A percentile compares a stretch with the other conserved stretches of the same genome.
Conservation (phyloP, 1,140 invertebrate genomes). For the Aphis gossypii region DNA sequence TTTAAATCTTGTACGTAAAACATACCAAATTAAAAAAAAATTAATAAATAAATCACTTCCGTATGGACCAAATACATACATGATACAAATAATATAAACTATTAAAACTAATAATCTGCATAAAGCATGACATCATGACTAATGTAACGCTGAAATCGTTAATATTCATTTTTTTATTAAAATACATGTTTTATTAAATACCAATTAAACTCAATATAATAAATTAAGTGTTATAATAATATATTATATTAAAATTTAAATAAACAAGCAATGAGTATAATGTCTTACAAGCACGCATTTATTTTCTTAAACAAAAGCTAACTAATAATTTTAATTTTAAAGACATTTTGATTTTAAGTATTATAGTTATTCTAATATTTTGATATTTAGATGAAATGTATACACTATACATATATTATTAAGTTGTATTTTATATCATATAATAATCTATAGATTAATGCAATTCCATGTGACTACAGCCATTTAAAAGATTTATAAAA, state of each 20-base stretch:
- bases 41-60: no score
- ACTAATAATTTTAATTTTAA: background rate
- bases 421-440: background rate
- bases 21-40: background rate
- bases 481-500: conserved; percentile 9
- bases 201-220: background rate
- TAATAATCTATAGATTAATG: background rate
- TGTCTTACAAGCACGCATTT: background rate
- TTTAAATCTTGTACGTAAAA: background rate
- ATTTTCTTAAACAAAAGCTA: background rate
- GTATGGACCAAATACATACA: background rate
- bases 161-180: background rate
- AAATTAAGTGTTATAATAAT: background rate
- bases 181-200: background rate
- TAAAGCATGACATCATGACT: background rate
- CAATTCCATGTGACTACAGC: background rate
- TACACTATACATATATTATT: background rate
- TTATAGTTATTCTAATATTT: background rate
- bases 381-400: background rate
- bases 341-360: background rate
- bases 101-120: background rate
- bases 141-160: background rate
- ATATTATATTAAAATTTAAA: background rate
- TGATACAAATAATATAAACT: background rate
- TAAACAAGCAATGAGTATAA: background rate